These are phyloP conservation scores for Neotoxoptera formosana DNA, from an alignment of 1,140 invertebrate species.

Conservation along the genomic window DNA sequence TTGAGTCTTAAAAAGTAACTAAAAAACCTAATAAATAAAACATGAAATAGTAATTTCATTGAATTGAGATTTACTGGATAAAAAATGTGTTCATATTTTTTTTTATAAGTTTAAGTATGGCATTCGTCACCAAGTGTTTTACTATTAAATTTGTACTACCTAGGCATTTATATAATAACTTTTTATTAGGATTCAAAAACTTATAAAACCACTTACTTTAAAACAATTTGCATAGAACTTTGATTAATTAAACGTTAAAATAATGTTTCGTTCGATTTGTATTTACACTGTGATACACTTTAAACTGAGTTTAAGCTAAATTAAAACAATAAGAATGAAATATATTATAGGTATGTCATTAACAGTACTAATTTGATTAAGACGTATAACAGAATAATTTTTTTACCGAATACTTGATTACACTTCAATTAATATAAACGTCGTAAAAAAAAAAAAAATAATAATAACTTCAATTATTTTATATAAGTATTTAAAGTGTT, in stretches of 20 bases:
- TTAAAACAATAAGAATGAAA: neutral
- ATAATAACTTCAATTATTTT: neutral
- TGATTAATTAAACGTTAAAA: neutral
- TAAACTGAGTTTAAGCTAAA: neutral
- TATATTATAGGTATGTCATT: neutral
- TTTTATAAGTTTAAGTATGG: neutral
- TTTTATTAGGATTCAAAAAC: neutral
- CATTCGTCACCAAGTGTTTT: neutral
- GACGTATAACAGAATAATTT: neutral
- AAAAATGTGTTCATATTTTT: slow-evolving; percentile 12
- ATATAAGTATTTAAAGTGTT: neutral
- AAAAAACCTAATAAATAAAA: too few species aligned
- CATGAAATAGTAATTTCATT: neutral
- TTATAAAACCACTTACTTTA: neutral
- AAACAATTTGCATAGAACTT: neutral
- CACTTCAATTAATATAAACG: neutral
- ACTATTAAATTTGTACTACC: neutral
- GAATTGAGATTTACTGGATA: neutral
- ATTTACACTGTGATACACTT: slow-evolving; percentile 16
- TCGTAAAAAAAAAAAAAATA: neutral
- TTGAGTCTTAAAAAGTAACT: neutral
- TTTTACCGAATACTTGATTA: neutral
- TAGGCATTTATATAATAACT: slow-evolving; percentile 12
- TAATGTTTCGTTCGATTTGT: neutral
- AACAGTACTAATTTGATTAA: neutral